Conservation (phyloP, 2,888 invertebrate species). For the Stenichneumon culpator region DNA sequence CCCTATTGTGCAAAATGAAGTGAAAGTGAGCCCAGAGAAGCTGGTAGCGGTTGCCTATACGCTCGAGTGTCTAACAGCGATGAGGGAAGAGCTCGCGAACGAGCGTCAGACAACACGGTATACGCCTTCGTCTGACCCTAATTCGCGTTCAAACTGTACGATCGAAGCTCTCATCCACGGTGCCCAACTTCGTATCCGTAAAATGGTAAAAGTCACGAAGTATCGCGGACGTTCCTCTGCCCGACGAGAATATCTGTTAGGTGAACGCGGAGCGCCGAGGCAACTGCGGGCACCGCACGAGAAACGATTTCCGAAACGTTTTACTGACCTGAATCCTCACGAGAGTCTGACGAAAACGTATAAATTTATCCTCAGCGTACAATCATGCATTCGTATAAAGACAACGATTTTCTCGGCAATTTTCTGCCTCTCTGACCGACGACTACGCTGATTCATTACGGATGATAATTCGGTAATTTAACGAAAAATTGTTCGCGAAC, state of each 20-base stretch:
- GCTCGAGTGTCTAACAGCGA: slow-evolving; percentile 29
- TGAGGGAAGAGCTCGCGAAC: slow-evolving; percentile 38
- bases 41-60: slow-evolving; percentile 2
- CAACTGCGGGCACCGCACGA: slow-evolving; percentile 30
- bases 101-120: slow-evolving; percentile 27
- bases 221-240: slow-evolving; percentile 31
- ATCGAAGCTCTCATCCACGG: slow-evolving; percentile 41
- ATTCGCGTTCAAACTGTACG: slow-evolving; percentile 60
- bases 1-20: slow-evolving; percentile 62
- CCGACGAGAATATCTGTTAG: slow-evolving; percentile 42
- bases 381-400: slow-evolving; percentile 33
- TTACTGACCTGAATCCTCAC: slow-evolving; percentile 68
- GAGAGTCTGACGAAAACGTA: slow-evolving; percentile 66
- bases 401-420: slow-evolving; percentile 65
- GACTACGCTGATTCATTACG: slow-evolving; percentile 44
- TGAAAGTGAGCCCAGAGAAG: slow-evolving; percentile 58
- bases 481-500: slow-evolving; percentile 39
- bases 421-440: slow-evolving; percentile 61
- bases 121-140: slow-evolving; percentile 65
- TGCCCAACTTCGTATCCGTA: slow-evolving; percentile 51
- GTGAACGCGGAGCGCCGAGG: slow-evolving; percentile 25
- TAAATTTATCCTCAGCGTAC: not conserved
- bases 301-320: slow-evolving; percentile 61
- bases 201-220: slow-evolving; percentile 67
- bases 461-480: slow-evolving; percentile 63